Base-by-base conservation (phyloP, 2,113 vertebrate genomes). In the Poeciliopsis retropinna region DNA sequence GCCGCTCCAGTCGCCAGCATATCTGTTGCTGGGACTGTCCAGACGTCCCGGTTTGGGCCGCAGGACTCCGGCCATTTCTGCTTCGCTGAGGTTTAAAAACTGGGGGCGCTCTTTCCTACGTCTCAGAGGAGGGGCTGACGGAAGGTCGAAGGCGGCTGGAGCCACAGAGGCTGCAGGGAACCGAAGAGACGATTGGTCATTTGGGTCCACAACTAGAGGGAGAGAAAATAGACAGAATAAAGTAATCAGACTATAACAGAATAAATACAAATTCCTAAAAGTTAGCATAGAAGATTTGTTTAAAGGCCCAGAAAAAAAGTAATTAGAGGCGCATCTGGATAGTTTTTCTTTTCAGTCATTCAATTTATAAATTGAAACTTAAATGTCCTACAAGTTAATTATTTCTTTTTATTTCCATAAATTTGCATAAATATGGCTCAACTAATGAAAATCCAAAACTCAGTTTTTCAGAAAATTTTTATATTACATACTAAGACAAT, bases 11-110 rank as follows among this genome's bases (percentile, higher is more conserved):
- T 98, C 98, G 22, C 97, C 97, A 0, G 98, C 98, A 0, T 99
- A 99, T 73, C 98, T 97, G 92, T 99, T 99, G 91, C 98, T 99
- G 0, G 97, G 97, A 83, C 98, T 99, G 90, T 99, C 97, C 17
- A 99, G 84, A 0, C 96, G 95, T 0, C 95, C 95, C 0, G 94
- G 94, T 68, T 94, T 92, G 3, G 97, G 95, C 54, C 98, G 94
- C 65, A 98, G 93, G 17, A 98, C 93, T 0, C 96, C 95, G 0
- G 85, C 91, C 72, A 96, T 89, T 61, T 97, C 95, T 0, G 87
- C 67, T 6, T 93, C 44, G 0, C 89, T 95, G 79, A 99, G 90
- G 79, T 98, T 97, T 85, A 99, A 89, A 88, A 98, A 89, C 84
- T 95, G 95, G n/a, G 97, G 97, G 1, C 95, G 96, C 69, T 97